Evolutionary conservation across 2,888 invertebrate species (phyloP), one percentile per base, ranked within the genome.

Genomic region (Cyrtodaria siliqua): DNA sequence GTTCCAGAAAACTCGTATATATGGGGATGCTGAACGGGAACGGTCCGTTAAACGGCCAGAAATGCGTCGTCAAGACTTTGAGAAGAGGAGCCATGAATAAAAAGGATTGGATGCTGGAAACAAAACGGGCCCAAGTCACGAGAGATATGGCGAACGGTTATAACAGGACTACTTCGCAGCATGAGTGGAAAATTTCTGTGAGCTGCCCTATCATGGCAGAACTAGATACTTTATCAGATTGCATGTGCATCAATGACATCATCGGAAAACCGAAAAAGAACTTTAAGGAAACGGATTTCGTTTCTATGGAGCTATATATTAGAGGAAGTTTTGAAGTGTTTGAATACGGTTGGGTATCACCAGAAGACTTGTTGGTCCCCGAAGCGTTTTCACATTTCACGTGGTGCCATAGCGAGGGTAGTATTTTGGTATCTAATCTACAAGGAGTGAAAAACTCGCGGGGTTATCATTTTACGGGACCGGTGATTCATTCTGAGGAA

Each of bases 31-130:
- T 89, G 9, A 88, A 88, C 49, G 87, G 89, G 1, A 64, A 71
- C 4, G 89, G 89, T 1, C 86, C 87, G 2, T 62, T 84, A 52
- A 84, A 77, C 42, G 87, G 89, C 8, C 82, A 85, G 20, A 85
- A 85, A 47, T 87, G 87, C 63, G 84, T 86, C 0, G 87, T 89
- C 14, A 89, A 89, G 53, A 85, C 85, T 6, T 79, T 85, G n/a
- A 69, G 84, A 29, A 64, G 80, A 47, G 68, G 83, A 0, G 63
- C 70, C 16, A 83, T 86, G 9, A 84, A 75, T 4, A 69, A 82
- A 27, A 76, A 76, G 14, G 83, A 86, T 52, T 86, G 85, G 84
- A 53, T 77, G 12, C 50, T 77, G 49, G 86, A 87, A 52, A 61
- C 79, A 2, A 69, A 66, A 26, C 80, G 77, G 57, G 68, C 82